These are phyloP conservation scores for Micropoecilia bifurca DNA, from an alignment of 2,797 vertebrate genomes.

Conservation along the genomic window DNA sequence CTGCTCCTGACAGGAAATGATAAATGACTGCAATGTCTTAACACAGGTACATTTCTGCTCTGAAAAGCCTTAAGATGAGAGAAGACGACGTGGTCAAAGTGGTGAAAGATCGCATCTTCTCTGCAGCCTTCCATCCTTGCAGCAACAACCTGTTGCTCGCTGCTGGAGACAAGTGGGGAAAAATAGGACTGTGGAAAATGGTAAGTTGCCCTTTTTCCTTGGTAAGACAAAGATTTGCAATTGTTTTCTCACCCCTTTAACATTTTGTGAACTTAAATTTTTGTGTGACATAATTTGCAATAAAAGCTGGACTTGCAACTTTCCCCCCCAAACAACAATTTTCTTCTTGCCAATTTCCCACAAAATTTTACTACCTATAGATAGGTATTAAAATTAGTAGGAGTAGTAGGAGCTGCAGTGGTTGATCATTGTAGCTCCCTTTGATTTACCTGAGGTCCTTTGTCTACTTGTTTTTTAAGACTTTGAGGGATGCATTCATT, in stretches of 20 bases:
- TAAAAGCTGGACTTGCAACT: not conserved
- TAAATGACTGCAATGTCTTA: constrained; percentile 14
- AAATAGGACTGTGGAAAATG: constrained; percentile 89
- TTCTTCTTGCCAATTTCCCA: too few relatives aligned
- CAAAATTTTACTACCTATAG: not conserved
- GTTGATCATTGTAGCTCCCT: not conserved
- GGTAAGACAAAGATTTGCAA: not conserved
- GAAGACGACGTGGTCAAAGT: constrained; percentile 83
- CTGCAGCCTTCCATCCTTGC: constrained; percentile 88
- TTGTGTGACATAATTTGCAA: not conserved
- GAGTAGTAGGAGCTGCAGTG: too few relatives aligned
- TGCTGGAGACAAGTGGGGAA: constrained; percentile 85
- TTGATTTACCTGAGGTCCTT: not conserved
- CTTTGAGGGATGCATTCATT: not conserved
- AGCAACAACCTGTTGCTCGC: constrained; percentile 84
- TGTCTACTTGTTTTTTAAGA: not conserved
- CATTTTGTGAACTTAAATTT: not conserved
- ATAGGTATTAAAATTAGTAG: too few relatives aligned
- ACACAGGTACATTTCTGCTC: constrained; percentile 80
- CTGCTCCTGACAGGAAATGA: not conserved
- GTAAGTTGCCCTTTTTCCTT: constrained; percentile 69
- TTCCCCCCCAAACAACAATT: not conserved
- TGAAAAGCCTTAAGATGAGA: constrained; percentile 80
- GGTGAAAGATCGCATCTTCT: constrained; percentile 79
- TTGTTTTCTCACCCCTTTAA: not conserved